Percentiles rank a stretch among this genome's conserved stretches.
phyloP scores from a whole-genome alignment of 2,113 vertebrate genomes.

The Seriola quinqueradiata region DNA sequence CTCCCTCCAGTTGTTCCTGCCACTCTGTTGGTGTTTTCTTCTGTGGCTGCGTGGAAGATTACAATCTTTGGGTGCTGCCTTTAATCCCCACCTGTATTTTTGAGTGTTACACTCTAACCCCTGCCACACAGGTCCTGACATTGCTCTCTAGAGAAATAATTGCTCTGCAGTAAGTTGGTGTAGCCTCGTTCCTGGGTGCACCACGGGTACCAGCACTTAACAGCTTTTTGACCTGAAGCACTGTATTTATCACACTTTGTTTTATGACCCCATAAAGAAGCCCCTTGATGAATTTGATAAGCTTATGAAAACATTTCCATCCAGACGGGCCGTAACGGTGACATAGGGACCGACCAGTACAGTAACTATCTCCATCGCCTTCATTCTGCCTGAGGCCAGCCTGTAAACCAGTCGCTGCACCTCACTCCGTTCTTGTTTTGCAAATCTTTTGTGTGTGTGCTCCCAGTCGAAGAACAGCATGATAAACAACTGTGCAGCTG shows the following conservation, averaged over 20 bases:
- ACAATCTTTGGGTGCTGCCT: conserved; percentile 18
- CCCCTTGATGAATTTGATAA: conserved; percentile 80
- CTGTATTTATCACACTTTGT: conserved; percentile 76
- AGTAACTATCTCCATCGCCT: conserved; percentile 57
- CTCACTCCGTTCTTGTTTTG: conserved; percentile 44
- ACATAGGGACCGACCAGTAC: conserved; percentile 57
- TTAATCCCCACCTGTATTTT: conserved; percentile 31
- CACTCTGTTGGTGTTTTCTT: conserved; percentile 14
- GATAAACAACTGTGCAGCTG: conserved; percentile 24
- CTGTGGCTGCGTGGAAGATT: conserved; percentile 2
- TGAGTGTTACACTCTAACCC: conserved; percentile 28
- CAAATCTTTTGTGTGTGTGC: conserved; percentile 1
- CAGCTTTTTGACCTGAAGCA: conserved; percentile 68
- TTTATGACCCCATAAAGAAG: conserved; percentile 79
- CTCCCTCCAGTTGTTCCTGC: not conserved
- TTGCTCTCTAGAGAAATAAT: conserved; percentile 52
- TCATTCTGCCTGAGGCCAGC: conserved; percentile 48
- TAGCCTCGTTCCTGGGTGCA: conserved; percentile 27
- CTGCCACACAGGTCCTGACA: conserved; percentile 35
- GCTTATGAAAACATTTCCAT: conserved; percentile 82
- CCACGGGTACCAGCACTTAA: conserved; percentile 59
- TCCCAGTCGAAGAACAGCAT: conserved; percentile 18
- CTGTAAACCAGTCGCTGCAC: conserved; percentile 57
- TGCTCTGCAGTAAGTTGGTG: conserved; percentile 43
- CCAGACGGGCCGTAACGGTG: conserved; percentile 57